A percentile compares a stretch with the other conserved stretches of the same genome.
Conservation (phyloP, 2,888 invertebrate species). For the Myathropa florea region DNA sequence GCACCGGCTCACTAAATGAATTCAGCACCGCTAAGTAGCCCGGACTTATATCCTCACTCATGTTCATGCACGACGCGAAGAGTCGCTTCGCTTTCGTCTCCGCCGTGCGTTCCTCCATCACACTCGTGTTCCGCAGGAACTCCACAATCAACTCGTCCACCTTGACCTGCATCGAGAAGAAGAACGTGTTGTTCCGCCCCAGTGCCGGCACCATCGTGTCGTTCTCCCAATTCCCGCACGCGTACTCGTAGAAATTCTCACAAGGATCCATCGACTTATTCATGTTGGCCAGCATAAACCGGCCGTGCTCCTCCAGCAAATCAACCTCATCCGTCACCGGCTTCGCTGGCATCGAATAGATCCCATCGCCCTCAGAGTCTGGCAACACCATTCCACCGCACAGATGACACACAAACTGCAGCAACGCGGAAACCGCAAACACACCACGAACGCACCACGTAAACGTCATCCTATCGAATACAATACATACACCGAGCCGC, state of each 20-base stretch:
- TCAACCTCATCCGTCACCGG: constrained; percentile 74
- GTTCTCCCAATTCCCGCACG: constrained; percentile 77
- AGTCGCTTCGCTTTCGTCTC: constrained; percentile 76
- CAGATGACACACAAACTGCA: not conserved
- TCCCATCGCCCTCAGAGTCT: constrained; percentile 17
- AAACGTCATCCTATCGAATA: constrained; percentile 8
- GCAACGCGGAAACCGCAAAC: constrained; percentile 3
- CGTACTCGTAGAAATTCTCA: constrained; percentile 78
- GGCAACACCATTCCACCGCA: constrained; percentile 25
- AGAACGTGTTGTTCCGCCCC: constrained; percentile 74
- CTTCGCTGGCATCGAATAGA: constrained; percentile 72
- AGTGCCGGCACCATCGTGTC: constrained; percentile 72
- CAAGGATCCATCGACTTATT: constrained; percentile 76
- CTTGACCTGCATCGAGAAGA: constrained; percentile 74
- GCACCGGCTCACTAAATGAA: constrained; percentile 60
- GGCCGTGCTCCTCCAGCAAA: constrained; percentile 74
- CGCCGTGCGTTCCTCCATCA: constrained; percentile 66
- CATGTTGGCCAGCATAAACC: constrained; percentile 75
- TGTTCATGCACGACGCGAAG: constrained; percentile 74
- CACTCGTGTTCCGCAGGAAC: constrained; percentile 74
- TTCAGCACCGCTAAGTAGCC: constrained; percentile 72
- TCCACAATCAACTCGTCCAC: constrained; percentile 74
- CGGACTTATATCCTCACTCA: constrained; percentile 73
- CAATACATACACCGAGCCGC: not conserved
- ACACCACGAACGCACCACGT: constrained; percentile 14